A percentile compares a stretch with the other conserved stretches of the same genome.
Conservation (phyloP, 2,113 vertebrate genomes). For the Ondatra zibethicus region DNA sequence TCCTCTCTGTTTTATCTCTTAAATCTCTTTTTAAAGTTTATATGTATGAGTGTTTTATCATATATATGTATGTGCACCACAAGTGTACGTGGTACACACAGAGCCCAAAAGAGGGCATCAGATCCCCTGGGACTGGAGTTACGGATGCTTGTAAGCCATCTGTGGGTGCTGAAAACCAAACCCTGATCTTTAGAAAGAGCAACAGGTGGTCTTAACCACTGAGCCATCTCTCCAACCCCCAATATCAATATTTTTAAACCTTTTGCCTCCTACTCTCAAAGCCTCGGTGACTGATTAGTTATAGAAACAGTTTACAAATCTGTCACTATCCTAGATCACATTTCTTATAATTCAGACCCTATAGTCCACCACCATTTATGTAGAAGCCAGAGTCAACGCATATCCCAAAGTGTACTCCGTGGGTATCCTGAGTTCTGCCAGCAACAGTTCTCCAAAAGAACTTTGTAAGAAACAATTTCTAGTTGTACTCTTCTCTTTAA, state of each 20-base stretch:
- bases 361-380: background rate
- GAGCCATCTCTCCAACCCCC: background rate
- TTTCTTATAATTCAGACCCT: constrained; percentile 1
- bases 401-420: background rate
- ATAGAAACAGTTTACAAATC: background rate
- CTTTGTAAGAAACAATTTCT: background rate
- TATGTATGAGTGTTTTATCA: background rate
- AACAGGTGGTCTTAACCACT: background rate
- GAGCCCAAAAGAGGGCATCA: background rate
- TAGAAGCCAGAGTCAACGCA: background rate
- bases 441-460: background rate
- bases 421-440: background rate
- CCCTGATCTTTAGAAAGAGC: background rate
- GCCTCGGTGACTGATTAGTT: background rate
- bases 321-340: background rate
- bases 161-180: background rate
- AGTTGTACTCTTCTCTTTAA: background rate
- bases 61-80: background rate
- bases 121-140: background rate
- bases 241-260: background rate
- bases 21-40: background rate
- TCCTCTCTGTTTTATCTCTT: background rate
- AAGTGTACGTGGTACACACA: background rate
- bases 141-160: background rate
- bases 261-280: background rate